phyloP scores from a whole-genome alignment of 64 coral and sea anemone species.

The Dendrophyllia cribrosa region DNA sequence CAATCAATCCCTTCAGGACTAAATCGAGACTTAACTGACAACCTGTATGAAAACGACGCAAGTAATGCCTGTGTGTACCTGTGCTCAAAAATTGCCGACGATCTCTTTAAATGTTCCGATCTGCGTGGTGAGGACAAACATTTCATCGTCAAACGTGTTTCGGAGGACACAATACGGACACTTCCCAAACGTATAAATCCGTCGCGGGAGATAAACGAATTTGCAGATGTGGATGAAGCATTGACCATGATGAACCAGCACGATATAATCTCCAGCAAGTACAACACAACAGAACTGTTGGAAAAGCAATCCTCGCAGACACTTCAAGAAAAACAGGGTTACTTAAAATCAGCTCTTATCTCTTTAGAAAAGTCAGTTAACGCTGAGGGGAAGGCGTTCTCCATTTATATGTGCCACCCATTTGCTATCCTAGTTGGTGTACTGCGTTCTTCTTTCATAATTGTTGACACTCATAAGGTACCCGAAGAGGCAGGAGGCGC shows the following conservation, averaged over 20 bases:
- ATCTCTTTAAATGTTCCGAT: neutral
- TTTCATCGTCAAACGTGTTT: neutral
- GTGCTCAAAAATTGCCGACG: constrained; percentile 53
- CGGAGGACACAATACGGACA: constrained; percentile 23
- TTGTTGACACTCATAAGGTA: constrained; percentile 30
- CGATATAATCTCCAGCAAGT: constrained; percentile 11
- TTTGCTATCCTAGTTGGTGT: neutral
- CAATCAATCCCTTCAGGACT: neutral
- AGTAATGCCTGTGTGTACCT: constrained; percentile 57
- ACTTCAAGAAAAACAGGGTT: constrained; percentile 36
- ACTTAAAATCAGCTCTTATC: constrained; percentile 11
- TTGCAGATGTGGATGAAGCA: constrained; percentile 20
- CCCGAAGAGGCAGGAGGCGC: neutral
- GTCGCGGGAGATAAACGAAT: neutral
- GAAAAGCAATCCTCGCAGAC: constrained; percentile 15
- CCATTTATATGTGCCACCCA: constrained; percentile 16
- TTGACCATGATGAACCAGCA: neutral
- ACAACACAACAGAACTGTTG: constrained; percentile 18
- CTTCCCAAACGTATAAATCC: constrained; percentile 49
- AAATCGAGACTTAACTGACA: neutral
- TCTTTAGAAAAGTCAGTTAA: neutral
- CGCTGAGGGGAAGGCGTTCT: neutral
- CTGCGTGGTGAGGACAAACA: neutral
- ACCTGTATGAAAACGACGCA: constrained; percentile 29
- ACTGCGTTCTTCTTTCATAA: neutral